Conservation (phyloP, 2,888 invertebrate genomes). For the Microchrysa polita region DNA sequence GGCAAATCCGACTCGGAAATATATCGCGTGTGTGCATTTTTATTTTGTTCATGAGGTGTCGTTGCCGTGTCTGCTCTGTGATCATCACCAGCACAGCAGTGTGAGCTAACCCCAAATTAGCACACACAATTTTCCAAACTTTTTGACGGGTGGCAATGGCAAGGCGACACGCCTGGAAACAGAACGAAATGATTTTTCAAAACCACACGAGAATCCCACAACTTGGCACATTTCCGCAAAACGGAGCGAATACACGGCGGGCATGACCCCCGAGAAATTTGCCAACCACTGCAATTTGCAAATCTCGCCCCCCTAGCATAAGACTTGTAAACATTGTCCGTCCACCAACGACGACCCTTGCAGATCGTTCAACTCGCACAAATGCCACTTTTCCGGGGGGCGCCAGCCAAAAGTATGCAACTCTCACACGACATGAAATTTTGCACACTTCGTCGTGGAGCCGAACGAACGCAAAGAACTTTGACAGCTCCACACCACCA, state of each 20-base stretch:
- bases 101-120: constrained; percentile 30
- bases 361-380: too few relatives aligned
- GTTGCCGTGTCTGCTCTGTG: neutral
- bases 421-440: too few relatives aligned
- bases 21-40: too few relatives aligned
- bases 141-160: too few relatives aligned
- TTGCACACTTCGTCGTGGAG: neutral
- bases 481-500: constrained; percentile 37
- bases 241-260: too few relatives aligned
- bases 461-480: constrained; percentile 21
- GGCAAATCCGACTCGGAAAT: constrained; percentile 23
- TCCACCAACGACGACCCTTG: too few relatives aligned
- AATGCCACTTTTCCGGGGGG: too few relatives aligned
- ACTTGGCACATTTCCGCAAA: neutral
- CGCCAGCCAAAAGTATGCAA: too few relatives aligned
- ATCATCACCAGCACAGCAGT: neutral
- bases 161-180: constrained; percentile 10
- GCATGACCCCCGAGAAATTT: too few relatives aligned
- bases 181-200: neutral
- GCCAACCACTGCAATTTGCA: too few relatives aligned
- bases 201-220: constrained; percentile 26
- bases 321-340: neutral
- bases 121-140: constrained; percentile 17
- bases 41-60: constrained; percentile 10
- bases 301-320: neutral